Conservation (phyloP, 2,113 vertebrate genomes). For the Euleptes europaea region DNA sequence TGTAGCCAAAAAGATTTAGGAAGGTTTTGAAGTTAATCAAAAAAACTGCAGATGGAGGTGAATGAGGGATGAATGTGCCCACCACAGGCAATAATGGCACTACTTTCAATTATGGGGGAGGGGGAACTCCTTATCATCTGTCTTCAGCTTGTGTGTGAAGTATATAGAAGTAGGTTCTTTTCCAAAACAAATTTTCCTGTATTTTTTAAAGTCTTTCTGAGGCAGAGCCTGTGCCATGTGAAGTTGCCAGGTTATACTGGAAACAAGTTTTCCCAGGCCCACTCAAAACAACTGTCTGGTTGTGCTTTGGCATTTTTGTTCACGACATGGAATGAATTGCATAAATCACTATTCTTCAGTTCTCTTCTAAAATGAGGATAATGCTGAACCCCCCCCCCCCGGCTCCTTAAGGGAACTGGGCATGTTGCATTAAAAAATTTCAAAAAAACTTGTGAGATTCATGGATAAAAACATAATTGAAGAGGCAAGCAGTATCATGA, state of each 20-base stretch:
- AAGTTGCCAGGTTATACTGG: constrained; percentile 21
- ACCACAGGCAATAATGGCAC: background rate
- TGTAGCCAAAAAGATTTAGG: background rate
- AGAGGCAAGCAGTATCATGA: constrained; percentile 26
- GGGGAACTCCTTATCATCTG: background rate
- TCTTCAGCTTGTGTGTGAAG: background rate
- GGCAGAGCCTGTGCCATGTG: background rate
- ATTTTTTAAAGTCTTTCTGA: background rate
- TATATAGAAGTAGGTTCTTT: background rate
- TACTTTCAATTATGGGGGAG: background rate
- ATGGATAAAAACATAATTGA: constrained; percentile 3
- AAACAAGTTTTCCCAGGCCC: background rate
- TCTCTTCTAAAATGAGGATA: constrained; percentile 1
- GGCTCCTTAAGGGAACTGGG: background rate
- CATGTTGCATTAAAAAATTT: constrained; percentile 36
- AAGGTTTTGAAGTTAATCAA: background rate
- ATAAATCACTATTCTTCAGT: constrained; percentile 26
- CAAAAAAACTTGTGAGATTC: background rate
- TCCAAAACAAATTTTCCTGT: background rate
- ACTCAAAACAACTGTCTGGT: constrained; percentile 1
- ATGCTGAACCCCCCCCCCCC: background rate
- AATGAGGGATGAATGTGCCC: background rate
- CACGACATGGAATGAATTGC: background rate
- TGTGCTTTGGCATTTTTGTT: background rate
- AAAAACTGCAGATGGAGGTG: background rate